Base-by-base conservation (phyloP, 2,113 vertebrate genomes). In the Todiramphus chloris region DNA sequence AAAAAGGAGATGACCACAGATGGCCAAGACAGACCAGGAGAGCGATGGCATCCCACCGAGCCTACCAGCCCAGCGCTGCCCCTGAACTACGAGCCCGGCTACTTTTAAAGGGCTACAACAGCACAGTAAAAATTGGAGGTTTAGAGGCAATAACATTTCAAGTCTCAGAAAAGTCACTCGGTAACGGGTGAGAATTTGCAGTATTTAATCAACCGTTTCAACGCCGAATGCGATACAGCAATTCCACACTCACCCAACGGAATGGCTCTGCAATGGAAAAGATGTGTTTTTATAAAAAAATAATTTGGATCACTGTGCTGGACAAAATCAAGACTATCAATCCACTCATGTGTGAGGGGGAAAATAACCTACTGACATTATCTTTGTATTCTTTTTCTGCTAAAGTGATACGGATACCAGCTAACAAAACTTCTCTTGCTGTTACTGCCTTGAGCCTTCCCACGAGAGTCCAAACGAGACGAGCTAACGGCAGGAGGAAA, bases 321-420 rank as follows among this genome's bases (percentile, higher is more conserved):
- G 92, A 87, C 83, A 96, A 93, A 96, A 93, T 89, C 86, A 93
- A 89, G 66, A 58, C 94, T 79, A 93, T 95, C 89, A 89, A 69
- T 37, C 80, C 84, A 41, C 62, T 87, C 83, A 84, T 79, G 90
- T 23, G 0, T 83, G 95, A 95, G 87, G 70, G 70, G 58, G 9
- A 91, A 95, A 92, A 90, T 89, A 95, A 96, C 91, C 95, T 75
- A 27, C 74, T 96, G 94, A 95, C 95, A 91, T 96, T 89, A 93
- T 70, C 93, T 92, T 68, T 84, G 94, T 95, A 27, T 79, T 84
- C 62, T 87, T 82, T 92, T 87, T 28, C 87, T 72, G 83, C 87
- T 87, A 3, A 78, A 94, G 50, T 39, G 83, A 16, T 46, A 75
- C 0, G 2, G 68, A 86, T 35, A 51, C 46, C 85, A 66, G 69